These are phyloP conservation scores for Ceratosolen solmsi DNA, from an alignment of 1,140 invertebrate genomes.

Conservation along the genomic window DNA sequence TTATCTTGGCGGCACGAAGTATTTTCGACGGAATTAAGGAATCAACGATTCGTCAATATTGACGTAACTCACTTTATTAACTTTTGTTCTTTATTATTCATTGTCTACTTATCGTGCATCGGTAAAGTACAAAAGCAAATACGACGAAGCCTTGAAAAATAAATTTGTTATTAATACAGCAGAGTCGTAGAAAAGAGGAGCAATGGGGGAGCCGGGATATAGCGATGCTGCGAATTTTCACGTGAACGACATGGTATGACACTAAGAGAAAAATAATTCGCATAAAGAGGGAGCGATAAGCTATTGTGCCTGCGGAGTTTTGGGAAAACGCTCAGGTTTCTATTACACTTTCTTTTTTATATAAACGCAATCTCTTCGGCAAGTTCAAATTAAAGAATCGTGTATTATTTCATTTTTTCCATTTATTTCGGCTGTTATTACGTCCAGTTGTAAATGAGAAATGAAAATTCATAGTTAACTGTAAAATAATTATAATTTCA, in stretches of 20 bases:
- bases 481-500: too few species aligned
- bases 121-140: conserved; percentile 44
- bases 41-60: not conserved
- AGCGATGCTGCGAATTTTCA: conserved; percentile 33
- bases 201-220: conserved; percentile 1
- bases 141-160: conserved; percentile 45
- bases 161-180: conserved; percentile 52
- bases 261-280: conserved; percentile 40
- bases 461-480: too few species aligned
- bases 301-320: conserved; percentile 45
- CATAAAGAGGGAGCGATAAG: conserved; percentile 34
- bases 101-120: conserved; percentile 35
- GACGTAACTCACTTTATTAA: not conserved
- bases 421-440: too few species aligned
- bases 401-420: not conserved
- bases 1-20: not conserved
- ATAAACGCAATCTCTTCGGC: not conserved
- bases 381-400: not conserved
- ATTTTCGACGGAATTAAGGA: not conserved
- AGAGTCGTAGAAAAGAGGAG: not conserved
- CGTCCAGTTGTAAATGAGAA: too few species aligned
- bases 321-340: conserved; percentile 28
- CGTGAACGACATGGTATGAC: conserved; percentile 35
- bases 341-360: conserved; percentile 17
- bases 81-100: conserved; percentile 43